These are phyloP conservation scores for Gila orcuttii DNA, from an alignment of 2,113 vertebrate species.

Conservation along the genomic window DNA sequence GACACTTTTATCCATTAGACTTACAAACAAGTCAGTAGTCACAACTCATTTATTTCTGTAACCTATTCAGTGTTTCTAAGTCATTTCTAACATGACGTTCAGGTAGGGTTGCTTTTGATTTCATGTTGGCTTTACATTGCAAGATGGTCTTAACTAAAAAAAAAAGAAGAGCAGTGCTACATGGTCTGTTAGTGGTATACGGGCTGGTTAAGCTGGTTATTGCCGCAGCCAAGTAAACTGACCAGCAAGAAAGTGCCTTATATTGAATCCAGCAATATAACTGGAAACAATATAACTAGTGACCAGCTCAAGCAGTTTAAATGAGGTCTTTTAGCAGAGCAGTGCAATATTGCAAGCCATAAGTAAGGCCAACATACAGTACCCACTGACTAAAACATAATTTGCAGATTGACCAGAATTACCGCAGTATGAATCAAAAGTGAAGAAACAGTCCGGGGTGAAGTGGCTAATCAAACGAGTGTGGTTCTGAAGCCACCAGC, in stretches of 20 bases:
- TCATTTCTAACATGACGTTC: background rate
- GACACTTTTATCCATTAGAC: background rate
- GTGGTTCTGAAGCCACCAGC: background rate
- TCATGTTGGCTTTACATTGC: background rate
- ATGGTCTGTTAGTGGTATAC: too few relatives aligned
- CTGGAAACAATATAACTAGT: too few relatives aligned
- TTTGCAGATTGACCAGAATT: slow-evolving; percentile 3
- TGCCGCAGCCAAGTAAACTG: too few relatives aligned
- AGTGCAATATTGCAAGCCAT: background rate
- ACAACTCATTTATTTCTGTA: background rate
- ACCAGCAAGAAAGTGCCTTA: too few relatives aligned
- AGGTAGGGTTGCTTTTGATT: background rate
- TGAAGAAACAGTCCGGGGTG: slow-evolving; percentile 8
- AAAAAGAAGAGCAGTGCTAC: too few relatives aligned
- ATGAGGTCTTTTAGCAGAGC: too few relatives aligned
- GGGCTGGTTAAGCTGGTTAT: too few relatives aligned
- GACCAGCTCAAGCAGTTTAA: background rate
- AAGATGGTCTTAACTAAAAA: background rate
- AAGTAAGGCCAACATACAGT: background rate
- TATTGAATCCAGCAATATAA: too few relatives aligned
- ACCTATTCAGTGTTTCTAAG: background rate
- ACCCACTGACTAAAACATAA: background rate
- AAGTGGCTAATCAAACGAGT: slow-evolving; percentile 39
- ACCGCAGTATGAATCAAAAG: background rate
- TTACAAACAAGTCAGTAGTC: background rate